Conservation (phyloP, 2,113 vertebrate species). For the Odontesthes bonariensis region DNA sequence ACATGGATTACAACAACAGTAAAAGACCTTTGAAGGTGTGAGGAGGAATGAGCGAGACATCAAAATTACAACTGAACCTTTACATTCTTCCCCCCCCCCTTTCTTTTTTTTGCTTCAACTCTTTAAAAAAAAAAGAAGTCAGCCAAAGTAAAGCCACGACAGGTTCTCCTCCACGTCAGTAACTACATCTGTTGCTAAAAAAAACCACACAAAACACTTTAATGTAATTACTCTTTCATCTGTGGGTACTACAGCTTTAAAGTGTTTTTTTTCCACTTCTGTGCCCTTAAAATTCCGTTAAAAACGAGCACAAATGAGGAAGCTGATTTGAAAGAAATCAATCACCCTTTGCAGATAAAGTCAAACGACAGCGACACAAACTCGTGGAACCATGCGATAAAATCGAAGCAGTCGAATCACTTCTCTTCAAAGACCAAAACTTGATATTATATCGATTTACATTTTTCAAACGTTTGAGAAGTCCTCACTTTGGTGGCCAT, state of each 20-base stretch:
- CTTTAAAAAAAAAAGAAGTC: conserved; percentile 7
- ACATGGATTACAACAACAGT: conserved; percentile 59
- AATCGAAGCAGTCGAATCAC: background rate
- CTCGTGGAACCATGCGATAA: conserved; percentile 1
- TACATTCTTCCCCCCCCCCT: conserved; percentile 3
- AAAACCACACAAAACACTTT: background rate
- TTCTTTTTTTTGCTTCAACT: background rate
- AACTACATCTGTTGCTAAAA: background rate
- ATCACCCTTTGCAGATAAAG: conserved; percentile 7
- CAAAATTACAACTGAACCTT: conserved; percentile 41
- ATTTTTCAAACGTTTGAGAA: conserved; percentile 38
- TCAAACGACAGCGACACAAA: conserved; percentile 25
- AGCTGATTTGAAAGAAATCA: background rate
- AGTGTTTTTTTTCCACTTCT: background rate
- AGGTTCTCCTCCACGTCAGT: conserved; percentile 28
- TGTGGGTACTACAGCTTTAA: accelerated
- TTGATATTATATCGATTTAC: conserved; percentile 25
- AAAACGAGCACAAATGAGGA: conserved; percentile 24
- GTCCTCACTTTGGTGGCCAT: conserved; percentile 59
- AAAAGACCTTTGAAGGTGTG: conserved; percentile 41
- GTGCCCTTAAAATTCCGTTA: conserved; percentile 15
- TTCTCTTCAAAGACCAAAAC: conserved; percentile 40
- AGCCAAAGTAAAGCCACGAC: conserved; percentile 20
- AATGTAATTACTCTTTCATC: background rate
- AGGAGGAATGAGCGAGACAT: conserved; percentile 56